Conservation (phyloP, 2,888 invertebrate species). For the Oxyteleia sp. region DNA sequence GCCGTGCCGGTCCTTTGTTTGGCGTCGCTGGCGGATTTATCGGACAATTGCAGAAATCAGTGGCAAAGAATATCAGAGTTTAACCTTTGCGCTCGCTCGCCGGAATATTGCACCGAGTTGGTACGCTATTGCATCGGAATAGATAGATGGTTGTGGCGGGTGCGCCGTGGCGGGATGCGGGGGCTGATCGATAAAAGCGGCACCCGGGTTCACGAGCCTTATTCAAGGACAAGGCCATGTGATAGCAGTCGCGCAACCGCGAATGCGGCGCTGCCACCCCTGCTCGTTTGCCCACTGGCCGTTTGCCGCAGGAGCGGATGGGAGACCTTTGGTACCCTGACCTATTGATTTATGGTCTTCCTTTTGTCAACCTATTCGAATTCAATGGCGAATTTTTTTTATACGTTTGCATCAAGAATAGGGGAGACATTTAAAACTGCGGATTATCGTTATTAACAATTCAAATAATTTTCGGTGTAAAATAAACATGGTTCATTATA, state of each 20-base stretch:
- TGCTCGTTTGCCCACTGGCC: conserved; percentile 79
- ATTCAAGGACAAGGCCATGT: too few relatives aligned
- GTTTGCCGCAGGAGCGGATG: conserved; percentile 74
- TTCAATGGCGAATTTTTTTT: too few relatives aligned
- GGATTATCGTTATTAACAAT: too few relatives aligned
- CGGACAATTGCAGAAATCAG: conserved; percentile 66
- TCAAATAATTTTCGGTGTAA: too few relatives aligned
- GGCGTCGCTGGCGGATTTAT: conserved; percentile 32
- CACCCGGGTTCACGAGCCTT: too few relatives aligned
- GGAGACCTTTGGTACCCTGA: not conserved
- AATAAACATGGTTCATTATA: too few relatives aligned
- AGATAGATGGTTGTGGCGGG: conserved; percentile 83
- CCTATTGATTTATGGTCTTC: too few relatives aligned
- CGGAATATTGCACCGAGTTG: conserved; percentile 75
- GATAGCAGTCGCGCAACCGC: conserved; percentile 87
- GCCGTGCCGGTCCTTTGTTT: conserved; percentile 35
- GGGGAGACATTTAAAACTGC: too few relatives aligned
- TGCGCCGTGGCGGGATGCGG: too few relatives aligned
- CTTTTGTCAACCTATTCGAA: too few relatives aligned
- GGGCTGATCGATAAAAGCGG: too few relatives aligned
- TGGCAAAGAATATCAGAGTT: conserved; percentile 65
- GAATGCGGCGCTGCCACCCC: conserved; percentile 85
- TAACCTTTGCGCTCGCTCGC: conserved; percentile 68
- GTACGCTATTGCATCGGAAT: conserved; percentile 84
- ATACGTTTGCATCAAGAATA: too few relatives aligned